These are phyloP conservation scores for Platycheirus rosarum DNA, from an alignment of 2,888 invertebrate genomes.

Conservation along the genomic window DNA sequence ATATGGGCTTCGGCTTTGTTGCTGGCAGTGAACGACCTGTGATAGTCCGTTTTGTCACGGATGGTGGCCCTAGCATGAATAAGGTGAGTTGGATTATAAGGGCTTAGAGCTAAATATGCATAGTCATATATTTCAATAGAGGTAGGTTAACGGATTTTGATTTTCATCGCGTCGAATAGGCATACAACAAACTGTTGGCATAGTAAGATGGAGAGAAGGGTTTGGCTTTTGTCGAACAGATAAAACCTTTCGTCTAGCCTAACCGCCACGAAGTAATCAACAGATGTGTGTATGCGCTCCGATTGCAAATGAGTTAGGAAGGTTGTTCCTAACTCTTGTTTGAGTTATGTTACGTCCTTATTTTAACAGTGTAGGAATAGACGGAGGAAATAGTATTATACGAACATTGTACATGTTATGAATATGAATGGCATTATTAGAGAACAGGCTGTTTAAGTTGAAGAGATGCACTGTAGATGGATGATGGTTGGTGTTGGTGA, in stretches of 20 bases:
- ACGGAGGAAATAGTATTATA: constrained; percentile 23
- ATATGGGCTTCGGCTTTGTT: constrained; percentile 97
- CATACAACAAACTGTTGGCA: not conserved
- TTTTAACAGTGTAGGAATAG: not conserved
- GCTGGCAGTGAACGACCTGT: constrained; percentile 97
- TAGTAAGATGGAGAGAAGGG: not conserved
- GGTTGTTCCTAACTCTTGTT: constrained; percentile 17
- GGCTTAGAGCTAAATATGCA: not conserved
- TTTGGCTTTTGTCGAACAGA: not conserved
- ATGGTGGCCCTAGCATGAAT: constrained; percentile 95
- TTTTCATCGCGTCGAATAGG: not conserved
- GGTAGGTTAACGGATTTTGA: not conserved
- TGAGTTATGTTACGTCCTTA: constrained; percentile 5
- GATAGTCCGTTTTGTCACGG: constrained; percentile 93
- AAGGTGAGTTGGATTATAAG: constrained; percentile 84
- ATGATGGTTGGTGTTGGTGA: not conserved
- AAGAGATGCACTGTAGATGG: constrained; percentile 21
- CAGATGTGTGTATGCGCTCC: constrained; percentile 20
- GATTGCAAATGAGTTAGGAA: constrained; percentile 13
- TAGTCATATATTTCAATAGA: constrained; percentile 18
- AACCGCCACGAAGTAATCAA: constrained; percentile 35
- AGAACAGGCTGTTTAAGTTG: not conserved
- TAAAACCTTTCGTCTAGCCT: constrained; percentile 4
- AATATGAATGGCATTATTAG: constrained; percentile 30
- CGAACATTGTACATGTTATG: not conserved